Percentiles rank a stretch among this genome's conserved stretches.
phyloP scores from a whole-genome alignment of 92 coral and sea anemone species.

The Zoanthus sociatus region DNA sequence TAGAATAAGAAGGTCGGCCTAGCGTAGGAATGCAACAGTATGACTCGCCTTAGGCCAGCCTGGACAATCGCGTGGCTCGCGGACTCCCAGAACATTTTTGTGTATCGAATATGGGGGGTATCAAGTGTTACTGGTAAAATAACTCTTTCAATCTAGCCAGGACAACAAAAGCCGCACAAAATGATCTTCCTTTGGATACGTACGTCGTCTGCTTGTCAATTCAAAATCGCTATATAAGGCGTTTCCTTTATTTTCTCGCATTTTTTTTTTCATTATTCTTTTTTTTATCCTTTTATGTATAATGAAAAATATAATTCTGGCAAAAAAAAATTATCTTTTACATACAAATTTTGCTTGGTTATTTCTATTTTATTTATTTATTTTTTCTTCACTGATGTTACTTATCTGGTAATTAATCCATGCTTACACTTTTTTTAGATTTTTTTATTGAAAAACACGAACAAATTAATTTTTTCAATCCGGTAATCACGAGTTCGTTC shows the following conservation, averaged over 20 bases:
- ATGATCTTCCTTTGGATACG: background rate
- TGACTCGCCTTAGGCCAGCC: slow-evolving; percentile 58
- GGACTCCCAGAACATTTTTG: slow-evolving; percentile 58
- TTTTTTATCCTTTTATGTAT: background rate
- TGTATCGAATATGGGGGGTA: slow-evolving; percentile 66
- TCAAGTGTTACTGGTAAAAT: slow-evolving; percentile 75
- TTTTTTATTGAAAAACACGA: too few species aligned
- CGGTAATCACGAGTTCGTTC: too few species aligned
- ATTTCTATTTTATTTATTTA: too few species aligned
- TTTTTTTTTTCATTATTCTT: background rate
- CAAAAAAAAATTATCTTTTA: too few species aligned
- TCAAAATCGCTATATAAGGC: background rate
- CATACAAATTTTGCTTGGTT: too few species aligned
- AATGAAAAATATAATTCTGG: too few species aligned
- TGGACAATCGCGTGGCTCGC: slow-evolving; percentile 52
- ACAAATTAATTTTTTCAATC: too few species aligned
- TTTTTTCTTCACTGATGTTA: too few species aligned
- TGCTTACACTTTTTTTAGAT: too few species aligned
- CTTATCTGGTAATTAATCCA: too few species aligned
- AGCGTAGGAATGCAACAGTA: slow-evolving; percentile 62
- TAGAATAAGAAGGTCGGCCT: slow-evolving; percentile 60
- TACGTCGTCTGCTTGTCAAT: slow-evolving; percentile 28
- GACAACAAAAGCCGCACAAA: slow-evolving; percentile 83
- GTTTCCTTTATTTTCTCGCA: background rate
- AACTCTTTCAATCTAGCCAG: slow-evolving; percentile 69